These are phyloP conservation scores for Sarcophaga bullata DNA, from an alignment of 1,140 invertebrate genomes.

Conservation along the genomic window DNA sequence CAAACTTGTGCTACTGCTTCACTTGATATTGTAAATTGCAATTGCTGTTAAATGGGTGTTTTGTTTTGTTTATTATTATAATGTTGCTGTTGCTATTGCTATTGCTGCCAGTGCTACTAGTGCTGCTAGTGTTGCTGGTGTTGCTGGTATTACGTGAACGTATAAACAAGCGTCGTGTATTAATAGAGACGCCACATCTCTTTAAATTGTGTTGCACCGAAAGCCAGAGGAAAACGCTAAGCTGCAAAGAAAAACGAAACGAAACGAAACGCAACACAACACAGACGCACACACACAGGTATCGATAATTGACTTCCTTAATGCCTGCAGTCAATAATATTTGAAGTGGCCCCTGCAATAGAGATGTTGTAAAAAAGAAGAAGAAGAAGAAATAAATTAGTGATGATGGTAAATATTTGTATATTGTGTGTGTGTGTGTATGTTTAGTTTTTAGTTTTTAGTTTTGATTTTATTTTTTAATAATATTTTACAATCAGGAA, in stretches of 20 bases:
- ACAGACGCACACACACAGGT: neutral
- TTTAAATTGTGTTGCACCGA: constrained; percentile 8
- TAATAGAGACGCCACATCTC: constrained; percentile 33
- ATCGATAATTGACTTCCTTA: constrained; percentile 35
- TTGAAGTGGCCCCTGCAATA: neutral
- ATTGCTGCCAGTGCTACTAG: neutral
- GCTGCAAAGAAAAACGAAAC: neutral
- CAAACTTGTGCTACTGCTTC: constrained; percentile 23
- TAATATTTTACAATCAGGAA: constrained; percentile 10
- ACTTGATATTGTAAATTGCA: constrained; percentile 25
- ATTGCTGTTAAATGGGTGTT: neutral
- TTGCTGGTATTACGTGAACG: constrained; percentile 34
- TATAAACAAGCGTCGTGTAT: constrained; percentile 17
- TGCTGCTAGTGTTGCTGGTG: constrained; percentile 17
- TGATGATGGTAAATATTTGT: neutral
- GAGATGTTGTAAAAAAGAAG: neutral
- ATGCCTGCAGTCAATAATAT: constrained; percentile 22
- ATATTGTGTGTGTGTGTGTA: too few relatives aligned
- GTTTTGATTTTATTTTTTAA: too few relatives aligned
- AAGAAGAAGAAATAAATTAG: constrained; percentile 1
- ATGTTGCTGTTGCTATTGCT: constrained; percentile 22
- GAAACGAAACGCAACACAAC: too few relatives aligned
- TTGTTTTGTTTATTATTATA: neutral
- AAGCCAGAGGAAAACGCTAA: neutral
- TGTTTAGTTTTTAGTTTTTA: neutral